phyloP scores from a whole-genome alignment of 2,113 vertebrate species.

The Helogale parvula region DNA sequence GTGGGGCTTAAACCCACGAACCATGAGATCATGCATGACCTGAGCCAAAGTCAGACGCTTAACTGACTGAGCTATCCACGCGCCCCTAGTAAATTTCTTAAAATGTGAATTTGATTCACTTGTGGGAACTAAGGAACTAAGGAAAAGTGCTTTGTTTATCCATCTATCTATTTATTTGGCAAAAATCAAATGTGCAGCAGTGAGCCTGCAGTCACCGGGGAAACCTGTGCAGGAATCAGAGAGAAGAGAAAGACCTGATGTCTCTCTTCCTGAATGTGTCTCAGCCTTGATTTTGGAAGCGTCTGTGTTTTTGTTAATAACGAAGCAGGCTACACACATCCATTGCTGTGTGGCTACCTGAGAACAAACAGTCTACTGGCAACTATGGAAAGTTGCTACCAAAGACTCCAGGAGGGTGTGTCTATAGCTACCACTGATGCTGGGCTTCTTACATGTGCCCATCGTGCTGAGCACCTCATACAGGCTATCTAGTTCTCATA shows the following conservation, averaged over 20 bases:
- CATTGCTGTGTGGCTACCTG: neutral
- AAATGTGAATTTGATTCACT: neutral
- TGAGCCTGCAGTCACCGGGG: rapidly evolving
- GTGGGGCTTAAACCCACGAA: neutral
- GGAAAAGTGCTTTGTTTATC: neutral
- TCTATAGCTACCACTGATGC: neutral
- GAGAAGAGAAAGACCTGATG: neutral
- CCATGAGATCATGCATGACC: neutral
- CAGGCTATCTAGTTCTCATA: neutral
- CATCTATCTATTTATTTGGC: neutral
- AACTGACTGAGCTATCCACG: neutral
- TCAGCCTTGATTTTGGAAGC: neutral
- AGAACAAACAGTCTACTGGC: neutral
- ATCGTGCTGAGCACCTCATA: neutral
- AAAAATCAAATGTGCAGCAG: neutral
- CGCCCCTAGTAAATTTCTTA: neutral
- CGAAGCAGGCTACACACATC: neutral
- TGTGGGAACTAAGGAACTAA: neutral
- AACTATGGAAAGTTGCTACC: neutral
- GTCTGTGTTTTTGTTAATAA: neutral
- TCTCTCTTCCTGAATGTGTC: too few relatives aligned
- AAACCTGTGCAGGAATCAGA: too few relatives aligned
- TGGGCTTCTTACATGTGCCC: neutral
- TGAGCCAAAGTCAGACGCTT: neutral
- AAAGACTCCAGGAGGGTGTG: neutral